Base-by-base conservation (phyloP, 2,888 invertebrate species). In the Meloe dianella region DNA sequence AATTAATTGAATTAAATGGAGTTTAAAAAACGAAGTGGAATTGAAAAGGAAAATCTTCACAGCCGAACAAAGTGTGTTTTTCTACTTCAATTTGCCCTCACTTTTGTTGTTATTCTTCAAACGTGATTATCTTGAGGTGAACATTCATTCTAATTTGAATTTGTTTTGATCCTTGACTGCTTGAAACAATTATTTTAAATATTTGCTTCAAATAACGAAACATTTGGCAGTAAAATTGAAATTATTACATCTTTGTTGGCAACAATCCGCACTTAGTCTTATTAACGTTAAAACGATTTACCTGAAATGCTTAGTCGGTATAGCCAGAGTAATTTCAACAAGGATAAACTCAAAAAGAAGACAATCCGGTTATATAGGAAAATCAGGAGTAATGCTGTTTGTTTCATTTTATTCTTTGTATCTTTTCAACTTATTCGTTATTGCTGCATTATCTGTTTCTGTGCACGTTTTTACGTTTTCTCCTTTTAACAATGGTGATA, bases 51-150 rank as follows among this genome's bases (percentile, higher is more conserved):
- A 12, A 54, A 22, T 54, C 54, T 54, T 22, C 5, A 7, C 47
- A 4, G 47, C 12, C 5, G 6, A 22, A 54, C 54, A 54, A 24
- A 54, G 54, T 12, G 4, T 14, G 3, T 24, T 24, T 54, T 24
- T 24, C 54, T 54, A 9, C 24, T 24, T 22, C 24, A 54, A 22
- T 54, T 47, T 20, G 41, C 47, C 10, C 24, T 14, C 14, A 9
- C 5, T 17, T 20, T 20, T 38, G 38, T 38, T 38, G 47, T 20
- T 35, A 1, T 10, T 35, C 12, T 41, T 12, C 24, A 24, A 22
- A 24, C 9, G 9, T 20, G 47, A 54, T 54, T 54, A 54, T 54
- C 54, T 54, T 54, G 54, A 54, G 24, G 24, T 54, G 10, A 41
- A 41, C 41, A 41, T 17, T 41, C 41, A n/a, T 41, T 41, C 7